Conservation (phyloP, 2,113 vertebrate genomes). For the Rhinopithecus roxellana region DNA sequence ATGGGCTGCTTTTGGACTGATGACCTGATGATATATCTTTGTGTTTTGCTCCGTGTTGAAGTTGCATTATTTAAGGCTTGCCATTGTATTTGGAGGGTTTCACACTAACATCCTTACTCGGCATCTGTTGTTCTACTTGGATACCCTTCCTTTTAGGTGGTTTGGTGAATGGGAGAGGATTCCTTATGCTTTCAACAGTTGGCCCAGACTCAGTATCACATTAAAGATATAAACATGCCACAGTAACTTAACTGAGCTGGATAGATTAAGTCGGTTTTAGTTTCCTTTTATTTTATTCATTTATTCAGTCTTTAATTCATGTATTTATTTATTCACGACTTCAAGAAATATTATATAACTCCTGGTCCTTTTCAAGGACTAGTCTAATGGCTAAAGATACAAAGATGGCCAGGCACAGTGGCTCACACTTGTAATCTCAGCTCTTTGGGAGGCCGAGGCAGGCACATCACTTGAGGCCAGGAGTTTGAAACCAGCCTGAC, state of each 20-base stretch:
- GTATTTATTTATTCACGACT: neutral
- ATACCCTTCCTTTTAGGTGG: neutral
- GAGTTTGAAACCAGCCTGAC: too few relatives aligned
- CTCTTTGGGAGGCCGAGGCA: too few relatives aligned
- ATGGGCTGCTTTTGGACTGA: fast-evolving
- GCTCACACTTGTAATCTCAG: too few relatives aligned
- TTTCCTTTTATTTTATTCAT: neutral
- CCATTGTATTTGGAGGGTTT: neutral
- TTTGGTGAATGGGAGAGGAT: neutral
- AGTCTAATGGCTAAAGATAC: neutral
- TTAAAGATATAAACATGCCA: neutral
- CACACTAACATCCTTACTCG: neutral
- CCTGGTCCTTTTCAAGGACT: neutral
- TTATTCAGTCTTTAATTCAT: neutral
- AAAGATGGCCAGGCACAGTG: neutral
- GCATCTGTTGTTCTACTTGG: neutral
- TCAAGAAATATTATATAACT: neutral
- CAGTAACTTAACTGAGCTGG: neutral
- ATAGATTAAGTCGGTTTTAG: neutral
- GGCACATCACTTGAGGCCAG: too few relatives aligned
- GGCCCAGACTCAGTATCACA: too few relatives aligned
- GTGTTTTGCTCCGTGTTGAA: too few relatives aligned
- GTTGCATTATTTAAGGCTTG: neutral
- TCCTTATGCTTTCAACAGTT: neutral
- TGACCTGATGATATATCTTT: too few relatives aligned